Evolutionary conservation across 2,888 invertebrate species (phyloP).

Genomic region (Melanostoma scalare): DNA sequence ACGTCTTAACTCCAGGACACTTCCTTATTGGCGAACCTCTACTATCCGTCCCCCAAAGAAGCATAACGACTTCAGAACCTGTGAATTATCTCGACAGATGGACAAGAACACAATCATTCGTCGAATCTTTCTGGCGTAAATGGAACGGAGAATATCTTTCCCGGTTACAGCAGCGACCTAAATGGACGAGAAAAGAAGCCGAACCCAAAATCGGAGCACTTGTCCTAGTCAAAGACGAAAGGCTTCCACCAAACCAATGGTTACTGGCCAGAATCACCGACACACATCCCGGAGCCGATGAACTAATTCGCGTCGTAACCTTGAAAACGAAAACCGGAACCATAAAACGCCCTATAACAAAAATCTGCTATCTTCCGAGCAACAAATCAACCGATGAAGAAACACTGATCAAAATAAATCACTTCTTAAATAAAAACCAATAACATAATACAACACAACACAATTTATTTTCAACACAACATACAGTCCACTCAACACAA

Average conservation of each 20-base stretch:
- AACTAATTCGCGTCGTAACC: not conserved
- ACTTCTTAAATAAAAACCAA: no score
- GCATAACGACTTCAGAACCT: no score
- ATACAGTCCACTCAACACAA: no score
- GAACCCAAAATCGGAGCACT: not conserved
- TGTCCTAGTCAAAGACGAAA: not conserved
- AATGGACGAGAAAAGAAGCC: not conserved
- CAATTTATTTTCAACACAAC: no score
- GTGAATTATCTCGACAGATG: not conserved
- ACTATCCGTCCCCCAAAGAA: no score
- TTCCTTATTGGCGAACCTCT: no score
- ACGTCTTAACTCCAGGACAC: no score
- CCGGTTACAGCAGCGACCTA: constrained; percentile 1
- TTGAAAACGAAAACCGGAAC: not conserved
- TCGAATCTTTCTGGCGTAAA: not conserved
- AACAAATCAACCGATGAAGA: not conserved
- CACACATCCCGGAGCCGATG: not conserved
- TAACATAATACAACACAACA: no score
- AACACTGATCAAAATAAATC: no score
- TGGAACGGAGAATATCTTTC: constrained; percentile 12
- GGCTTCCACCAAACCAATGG: constrained; percentile 1
- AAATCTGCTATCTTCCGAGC: constrained; percentile 2
- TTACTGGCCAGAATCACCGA: not conserved
- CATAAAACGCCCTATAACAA: constrained; percentile 1
- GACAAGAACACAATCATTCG: not conserved